Evolutionary conservation across 2,888 invertebrate species (phyloP).

Genomic region (Athalia cordata): DNA sequence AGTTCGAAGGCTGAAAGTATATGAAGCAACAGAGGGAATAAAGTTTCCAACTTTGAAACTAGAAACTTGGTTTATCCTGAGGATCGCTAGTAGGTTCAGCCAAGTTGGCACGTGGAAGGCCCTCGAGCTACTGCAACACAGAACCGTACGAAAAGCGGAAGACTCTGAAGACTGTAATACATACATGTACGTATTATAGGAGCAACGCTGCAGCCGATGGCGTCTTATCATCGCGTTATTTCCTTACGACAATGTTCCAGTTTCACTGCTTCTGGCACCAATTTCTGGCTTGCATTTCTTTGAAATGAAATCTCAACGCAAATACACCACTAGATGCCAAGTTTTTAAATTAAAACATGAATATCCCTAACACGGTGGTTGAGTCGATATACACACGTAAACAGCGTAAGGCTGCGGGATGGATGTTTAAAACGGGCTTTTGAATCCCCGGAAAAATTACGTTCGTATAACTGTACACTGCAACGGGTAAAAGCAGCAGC

Average conservation of each 20-base stretch:
- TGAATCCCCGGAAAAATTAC: constrained; percentile 33
- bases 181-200: too few relatives aligned
- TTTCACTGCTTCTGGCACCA: constrained; percentile 56
- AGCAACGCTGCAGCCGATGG: constrained; percentile 27
- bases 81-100: constrained; percentile 55
- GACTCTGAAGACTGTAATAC: constrained; percentile 44
- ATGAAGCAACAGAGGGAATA: constrained; percentile 53
- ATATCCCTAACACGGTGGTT: constrained; percentile 38
- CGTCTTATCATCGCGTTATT: constrained; percentile 54
- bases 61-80: constrained; percentile 59
- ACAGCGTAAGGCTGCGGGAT: not conserved
- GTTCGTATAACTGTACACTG: not conserved
- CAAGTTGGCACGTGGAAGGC: constrained; percentile 53
- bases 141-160: constrained; percentile 45
- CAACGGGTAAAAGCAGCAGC: not conserved
- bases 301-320: constrained; percentile 66
- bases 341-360: constrained; percentile 61
- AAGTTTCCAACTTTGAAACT: constrained; percentile 61
- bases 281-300: constrained; percentile 60
- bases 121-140: constrained; percentile 46
- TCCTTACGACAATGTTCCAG: constrained; percentile 49
- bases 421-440: constrained; percentile 28
- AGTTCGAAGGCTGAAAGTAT: constrained; percentile 49
- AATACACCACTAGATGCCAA: constrained; percentile 51
- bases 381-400: constrained; percentile 8